These are phyloP conservation scores for Trissolcus basalis DNA, from an alignment of 1,140 invertebrate species.

Conservation along the genomic window DNA sequence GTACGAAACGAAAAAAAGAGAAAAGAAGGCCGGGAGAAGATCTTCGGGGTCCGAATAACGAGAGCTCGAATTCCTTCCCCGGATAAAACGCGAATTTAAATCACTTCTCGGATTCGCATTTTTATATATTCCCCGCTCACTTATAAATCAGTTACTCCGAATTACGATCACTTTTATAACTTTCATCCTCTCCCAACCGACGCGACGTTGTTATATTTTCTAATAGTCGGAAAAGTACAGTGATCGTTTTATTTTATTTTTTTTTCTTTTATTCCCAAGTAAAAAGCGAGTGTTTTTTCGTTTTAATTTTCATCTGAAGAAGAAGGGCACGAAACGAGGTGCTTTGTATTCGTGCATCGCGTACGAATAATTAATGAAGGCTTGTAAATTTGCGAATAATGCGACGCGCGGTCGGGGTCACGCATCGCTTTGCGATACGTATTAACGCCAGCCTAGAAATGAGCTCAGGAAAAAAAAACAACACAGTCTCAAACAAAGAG, in stretches of 20 bases:
- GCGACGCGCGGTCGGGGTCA: conserved; percentile 33
- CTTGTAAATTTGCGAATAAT: conserved; percentile 57
- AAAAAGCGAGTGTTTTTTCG: not conserved
- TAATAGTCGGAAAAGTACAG: too few species aligned
- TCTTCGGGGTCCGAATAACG: conserved; percentile 36
- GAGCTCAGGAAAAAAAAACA: not conserved
- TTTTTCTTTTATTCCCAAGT: not conserved
- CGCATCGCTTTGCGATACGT: conserved; percentile 27
- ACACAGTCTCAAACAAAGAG: too few species aligned
- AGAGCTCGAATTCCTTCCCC: conserved; percentile 38
- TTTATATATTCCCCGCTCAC: too few species aligned
- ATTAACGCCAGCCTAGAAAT: conserved; percentile 7
- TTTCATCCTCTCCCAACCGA: too few species aligned
- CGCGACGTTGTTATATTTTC: too few species aligned
- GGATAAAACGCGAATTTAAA: conserved; percentile 52
- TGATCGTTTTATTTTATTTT: too few species aligned
- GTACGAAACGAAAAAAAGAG: conserved; percentile 4
- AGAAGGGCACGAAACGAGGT: conserved; percentile 33
- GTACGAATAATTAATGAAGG: conserved; percentile 52
- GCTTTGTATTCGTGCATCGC: conserved; percentile 48
- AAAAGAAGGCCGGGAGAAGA: not conserved
- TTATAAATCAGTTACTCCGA: too few species aligned
- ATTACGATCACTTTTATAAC: too few species aligned
- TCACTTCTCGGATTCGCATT: conserved; percentile 19
- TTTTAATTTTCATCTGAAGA: not conserved